Conservation (phyloP, 2,113 vertebrate species). For the Nycticorax nycticorax region DNA sequence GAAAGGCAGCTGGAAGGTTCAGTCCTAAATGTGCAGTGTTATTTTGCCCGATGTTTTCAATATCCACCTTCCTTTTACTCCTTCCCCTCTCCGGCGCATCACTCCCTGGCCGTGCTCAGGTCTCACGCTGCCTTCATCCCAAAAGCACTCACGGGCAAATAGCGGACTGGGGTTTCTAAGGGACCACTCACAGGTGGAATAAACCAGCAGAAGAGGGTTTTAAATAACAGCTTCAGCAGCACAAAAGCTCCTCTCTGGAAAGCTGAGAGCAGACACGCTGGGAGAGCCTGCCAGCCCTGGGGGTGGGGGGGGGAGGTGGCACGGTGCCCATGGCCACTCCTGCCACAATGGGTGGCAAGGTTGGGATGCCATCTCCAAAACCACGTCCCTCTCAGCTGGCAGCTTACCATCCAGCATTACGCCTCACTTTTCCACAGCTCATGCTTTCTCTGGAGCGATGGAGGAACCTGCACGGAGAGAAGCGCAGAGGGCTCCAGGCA, state of each 20-base stretch:
- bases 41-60: neutral
- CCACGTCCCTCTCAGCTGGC: neutral
- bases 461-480: accelerated
- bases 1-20: neutral
- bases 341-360: neutral
- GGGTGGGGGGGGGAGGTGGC: neutral
- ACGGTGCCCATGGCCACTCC: accelerated
- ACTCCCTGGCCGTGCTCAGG: neutral
- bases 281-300: neutral
- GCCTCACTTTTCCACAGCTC: no score
- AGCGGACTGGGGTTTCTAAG: neutral
- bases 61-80: neutral
- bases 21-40: neutral
- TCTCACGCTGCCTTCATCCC: neutral
- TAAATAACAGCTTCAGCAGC: neutral
- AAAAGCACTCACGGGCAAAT: neutral
- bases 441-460: neutral
- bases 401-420: neutral
- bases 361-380: neutral
- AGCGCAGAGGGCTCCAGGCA: neutral
- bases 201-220: neutral
- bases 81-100: accelerated
- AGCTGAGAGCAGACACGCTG: neutral
- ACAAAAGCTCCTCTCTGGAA: neutral
- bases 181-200: neutral